Evolutionary conservation across 92 coral and sea anemone genomes (phyloP).

Genomic region (Siderastrea siderea): DNA sequence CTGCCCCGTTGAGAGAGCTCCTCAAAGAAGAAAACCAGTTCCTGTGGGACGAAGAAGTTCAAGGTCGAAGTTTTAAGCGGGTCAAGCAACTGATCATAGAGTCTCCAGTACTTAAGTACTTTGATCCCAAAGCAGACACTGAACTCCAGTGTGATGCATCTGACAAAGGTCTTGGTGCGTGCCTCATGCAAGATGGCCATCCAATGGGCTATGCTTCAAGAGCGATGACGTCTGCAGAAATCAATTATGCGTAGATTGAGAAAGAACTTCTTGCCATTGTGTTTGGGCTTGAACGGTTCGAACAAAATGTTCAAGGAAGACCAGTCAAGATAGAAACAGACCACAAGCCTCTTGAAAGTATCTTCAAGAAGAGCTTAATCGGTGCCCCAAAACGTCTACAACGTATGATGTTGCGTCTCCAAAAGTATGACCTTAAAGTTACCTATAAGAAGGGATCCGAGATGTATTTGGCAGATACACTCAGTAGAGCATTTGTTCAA

Average conservation of each 20-base stretch:
- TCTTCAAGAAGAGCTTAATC: not conserved
- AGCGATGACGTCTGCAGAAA: constrained; percentile 10
- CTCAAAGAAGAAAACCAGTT: no score
- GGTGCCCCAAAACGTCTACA: constrained; percentile 36
- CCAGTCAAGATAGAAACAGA: constrained; percentile 1
- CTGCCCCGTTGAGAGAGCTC: no score
- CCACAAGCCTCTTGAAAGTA: not conserved
- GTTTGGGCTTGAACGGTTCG: constrained; percentile 24
- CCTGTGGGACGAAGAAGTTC: no score
- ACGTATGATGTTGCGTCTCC: constrained; percentile 49
- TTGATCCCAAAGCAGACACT: constrained; percentile 28
- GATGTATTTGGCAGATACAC: constrained; percentile 44
- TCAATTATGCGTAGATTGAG: no score
- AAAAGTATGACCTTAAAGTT: constrained; percentile 28
- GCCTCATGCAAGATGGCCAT: constrained; percentile 7
- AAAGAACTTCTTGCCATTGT: constrained; percentile 14
- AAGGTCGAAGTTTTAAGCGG: constrained; percentile 6
- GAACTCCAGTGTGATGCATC: constrained; percentile 33
- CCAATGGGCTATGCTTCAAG: constrained; percentile 1
- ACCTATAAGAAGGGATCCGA: constrained; percentile 29
- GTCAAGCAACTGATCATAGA: constrained; percentile 23
- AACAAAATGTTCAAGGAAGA: constrained; percentile 11
- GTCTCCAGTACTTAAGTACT: constrained; percentile 55
- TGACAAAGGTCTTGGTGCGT: constrained; percentile 24
- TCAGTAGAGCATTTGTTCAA: constrained; percentile 27